These are phyloP conservation scores for Psittacara wagleri DNA, from an alignment of 2,113 vertebrate species.

Conservation along the genomic window DNA sequence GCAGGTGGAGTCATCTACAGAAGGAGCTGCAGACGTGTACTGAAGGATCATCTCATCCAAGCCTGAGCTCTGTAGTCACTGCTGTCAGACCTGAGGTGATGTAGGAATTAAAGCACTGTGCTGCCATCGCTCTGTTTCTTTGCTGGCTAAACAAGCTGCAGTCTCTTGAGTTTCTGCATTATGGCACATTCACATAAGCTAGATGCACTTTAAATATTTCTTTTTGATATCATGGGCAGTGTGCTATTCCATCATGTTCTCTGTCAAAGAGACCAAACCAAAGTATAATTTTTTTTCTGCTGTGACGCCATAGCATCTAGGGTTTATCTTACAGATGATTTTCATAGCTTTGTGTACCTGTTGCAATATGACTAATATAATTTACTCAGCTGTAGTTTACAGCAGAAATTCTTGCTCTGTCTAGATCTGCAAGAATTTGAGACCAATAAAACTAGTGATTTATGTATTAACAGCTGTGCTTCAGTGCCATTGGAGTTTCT, in stretches of 20 bases:
- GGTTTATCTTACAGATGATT: background rate
- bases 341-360: background rate
- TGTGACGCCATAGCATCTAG: background rate
- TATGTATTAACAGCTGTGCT: conserved; percentile 40
- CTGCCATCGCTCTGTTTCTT: background rate
- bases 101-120: background rate
- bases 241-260: background rate
- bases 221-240: background rate
- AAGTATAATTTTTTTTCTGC: background rate
- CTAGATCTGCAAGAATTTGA: background rate
- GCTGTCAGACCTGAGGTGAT: background rate
- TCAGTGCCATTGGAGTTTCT: conserved; percentile 72
- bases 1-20: background rate
- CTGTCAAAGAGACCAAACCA: background rate
- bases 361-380: background rate
- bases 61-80: background rate
- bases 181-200: background rate
- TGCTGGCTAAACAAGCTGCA: background rate
- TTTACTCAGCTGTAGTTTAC: background rate
- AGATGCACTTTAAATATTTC: background rate
- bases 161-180: background rate
- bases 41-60: background rate
- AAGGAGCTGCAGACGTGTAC: background rate
- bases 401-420: background rate
- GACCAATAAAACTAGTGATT: background rate